Conservation (phyloP, 2,113 vertebrate genomes). For the Strix aluco region DNA sequence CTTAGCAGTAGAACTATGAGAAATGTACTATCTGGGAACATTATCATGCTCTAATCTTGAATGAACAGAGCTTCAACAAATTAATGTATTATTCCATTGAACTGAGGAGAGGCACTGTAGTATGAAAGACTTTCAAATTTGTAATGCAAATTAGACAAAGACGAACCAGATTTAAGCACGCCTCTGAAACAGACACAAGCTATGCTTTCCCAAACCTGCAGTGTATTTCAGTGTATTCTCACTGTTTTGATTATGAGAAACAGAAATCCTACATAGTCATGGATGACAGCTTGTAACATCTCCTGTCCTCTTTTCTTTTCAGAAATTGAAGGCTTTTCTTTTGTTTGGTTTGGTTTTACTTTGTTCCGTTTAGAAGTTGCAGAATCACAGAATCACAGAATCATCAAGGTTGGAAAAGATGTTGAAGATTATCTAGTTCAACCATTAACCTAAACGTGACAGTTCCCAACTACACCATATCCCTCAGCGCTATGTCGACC, state of each 20-base stretch:
- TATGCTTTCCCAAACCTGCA: not conserved
- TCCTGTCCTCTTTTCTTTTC: not conserved
- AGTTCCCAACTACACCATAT: too few relatives aligned
- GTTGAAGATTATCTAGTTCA: too few relatives aligned
- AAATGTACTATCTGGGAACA: not conserved
- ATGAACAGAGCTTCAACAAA: not conserved
- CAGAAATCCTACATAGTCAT: not conserved
- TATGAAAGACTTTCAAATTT: slow-evolving; percentile 1
- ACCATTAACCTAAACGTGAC: too few relatives aligned
- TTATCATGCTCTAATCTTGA: not conserved
- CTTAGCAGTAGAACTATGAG: not conserved
- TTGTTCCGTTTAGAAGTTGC: not conserved
- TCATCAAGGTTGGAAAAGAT: too few relatives aligned
- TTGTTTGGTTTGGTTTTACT: not conserved
- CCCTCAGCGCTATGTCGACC: too few relatives aligned
- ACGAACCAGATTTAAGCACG: not conserved
- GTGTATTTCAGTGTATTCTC: not conserved
- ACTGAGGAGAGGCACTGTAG: not conserved
- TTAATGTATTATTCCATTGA: not conserved
- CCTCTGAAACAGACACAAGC: not conserved
- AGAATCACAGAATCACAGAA: too few relatives aligned
- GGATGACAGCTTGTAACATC: not conserved
- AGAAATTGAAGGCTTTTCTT: not conserved
- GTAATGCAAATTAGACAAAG: not conserved
- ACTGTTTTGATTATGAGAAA: not conserved